Conservation (phyloP, 2,113 vertebrate genomes). For the Balaeniceps rex region DNA sequence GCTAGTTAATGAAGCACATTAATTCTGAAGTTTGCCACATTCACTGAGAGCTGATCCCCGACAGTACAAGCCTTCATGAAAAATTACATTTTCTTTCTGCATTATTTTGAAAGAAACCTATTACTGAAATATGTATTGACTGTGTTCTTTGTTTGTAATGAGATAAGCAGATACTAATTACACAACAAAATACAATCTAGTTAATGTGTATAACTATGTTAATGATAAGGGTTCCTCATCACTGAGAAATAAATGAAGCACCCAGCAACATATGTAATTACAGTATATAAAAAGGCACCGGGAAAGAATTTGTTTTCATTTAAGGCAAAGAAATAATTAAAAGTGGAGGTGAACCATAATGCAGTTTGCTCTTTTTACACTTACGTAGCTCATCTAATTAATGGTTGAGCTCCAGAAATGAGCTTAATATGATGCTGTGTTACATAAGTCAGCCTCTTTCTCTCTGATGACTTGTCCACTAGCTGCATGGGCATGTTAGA, state of each 20-base stretch:
- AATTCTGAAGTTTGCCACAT: background rate
- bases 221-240: background rate
- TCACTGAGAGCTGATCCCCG: background rate
- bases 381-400: background rate
- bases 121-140: background rate
- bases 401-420: background rate
- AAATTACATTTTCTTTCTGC: background rate
- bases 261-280: background rate
- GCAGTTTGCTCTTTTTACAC: background rate
- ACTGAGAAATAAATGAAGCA: background rate
- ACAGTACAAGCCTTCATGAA: background rate
- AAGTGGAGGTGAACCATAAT: background rate
- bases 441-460: background rate
- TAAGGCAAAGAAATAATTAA: background rate
- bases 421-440: background rate
- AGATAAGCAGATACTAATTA: background rate
- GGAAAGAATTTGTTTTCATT: background rate
- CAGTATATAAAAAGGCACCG: background rate
- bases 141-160: background rate
- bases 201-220: background rate
- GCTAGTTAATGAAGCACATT: background rate
- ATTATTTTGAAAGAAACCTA: background rate
- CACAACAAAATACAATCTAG: constrained; percentile 23
- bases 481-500: background rate
- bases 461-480: background rate